These are phyloP conservation scores for Sylvia atricapilla DNA, from an alignment of 2,113 vertebrate species.

Conservation along the genomic window DNA sequence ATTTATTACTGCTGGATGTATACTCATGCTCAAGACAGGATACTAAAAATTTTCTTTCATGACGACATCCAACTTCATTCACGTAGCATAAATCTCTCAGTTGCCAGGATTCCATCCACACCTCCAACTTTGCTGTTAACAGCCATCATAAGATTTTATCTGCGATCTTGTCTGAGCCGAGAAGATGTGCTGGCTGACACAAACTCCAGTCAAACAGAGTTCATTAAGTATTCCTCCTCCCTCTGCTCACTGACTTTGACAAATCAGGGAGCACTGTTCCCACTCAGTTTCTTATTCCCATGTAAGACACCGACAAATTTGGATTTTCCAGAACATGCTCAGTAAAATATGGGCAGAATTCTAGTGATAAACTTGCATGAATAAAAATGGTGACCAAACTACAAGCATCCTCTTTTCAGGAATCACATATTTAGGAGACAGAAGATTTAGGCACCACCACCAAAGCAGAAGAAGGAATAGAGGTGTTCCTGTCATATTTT, in stretches of 20 bases:
- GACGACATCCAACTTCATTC: background rate
- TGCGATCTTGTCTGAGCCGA: background rate
- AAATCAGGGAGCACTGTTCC: background rate
- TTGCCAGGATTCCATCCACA: background rate
- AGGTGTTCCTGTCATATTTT: background rate
- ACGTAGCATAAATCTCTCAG: background rate
- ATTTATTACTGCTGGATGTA: background rate
- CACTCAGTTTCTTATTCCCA: background rate
- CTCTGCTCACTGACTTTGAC: background rate
- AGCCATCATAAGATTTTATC: background rate
- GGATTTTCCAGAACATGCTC: background rate
- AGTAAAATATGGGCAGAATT: background rate
- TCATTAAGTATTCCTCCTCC: background rate
- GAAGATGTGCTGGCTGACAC: background rate
- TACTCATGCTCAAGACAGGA: background rate
- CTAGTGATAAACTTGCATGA: background rate
- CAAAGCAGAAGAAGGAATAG: background rate
- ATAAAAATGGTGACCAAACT: background rate
- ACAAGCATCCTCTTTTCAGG: background rate
- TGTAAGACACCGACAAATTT: background rate
- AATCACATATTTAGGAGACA: background rate
- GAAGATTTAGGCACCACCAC: background rate
- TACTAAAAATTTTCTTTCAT: background rate
- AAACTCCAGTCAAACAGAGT: background rate
- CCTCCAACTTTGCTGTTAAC: background rate